Evolutionary conservation across 2,888 invertebrate species (phyloP).

Genomic region (Cephus spinipes): DNA sequence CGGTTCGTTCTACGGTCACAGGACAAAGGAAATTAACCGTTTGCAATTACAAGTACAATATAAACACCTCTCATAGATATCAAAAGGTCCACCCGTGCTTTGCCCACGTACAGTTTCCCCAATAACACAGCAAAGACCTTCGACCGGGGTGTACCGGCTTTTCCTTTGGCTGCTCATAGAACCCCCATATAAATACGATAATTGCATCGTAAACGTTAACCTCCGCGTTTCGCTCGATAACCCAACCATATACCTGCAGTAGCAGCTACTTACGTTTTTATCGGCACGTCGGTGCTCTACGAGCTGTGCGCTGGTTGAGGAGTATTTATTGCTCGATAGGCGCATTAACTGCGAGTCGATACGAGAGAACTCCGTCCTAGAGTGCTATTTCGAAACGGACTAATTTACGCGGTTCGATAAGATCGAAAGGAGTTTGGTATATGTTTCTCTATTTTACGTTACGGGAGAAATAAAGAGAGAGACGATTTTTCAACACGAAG

Average conservation of each 20-base stretch:
- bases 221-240: constrained; percentile 1
- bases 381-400: neutral
- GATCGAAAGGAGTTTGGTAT: neutral
- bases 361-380: neutral
- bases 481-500: neutral
- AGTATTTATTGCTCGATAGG: neutral
- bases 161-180: neutral
- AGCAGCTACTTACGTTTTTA: neutral
- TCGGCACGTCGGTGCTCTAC: neutral
- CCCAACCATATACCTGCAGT: neutral
- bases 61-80: neutral
- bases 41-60: neutral
- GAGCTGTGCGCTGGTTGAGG: neutral
- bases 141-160: neutral
- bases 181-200: neutral
- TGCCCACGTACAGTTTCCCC: neutral
- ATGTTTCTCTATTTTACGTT: neutral
- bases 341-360: neutral
- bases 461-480: neutral
- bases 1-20: neutral
- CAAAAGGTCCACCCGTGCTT: neutral
- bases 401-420: neutral
- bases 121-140: neutral
- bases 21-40: neutral
- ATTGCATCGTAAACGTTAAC: neutral